Evolutionary conservation across 2,888 invertebrate genomes (phyloP).

Genomic region (Orthosia cruda): DNA sequence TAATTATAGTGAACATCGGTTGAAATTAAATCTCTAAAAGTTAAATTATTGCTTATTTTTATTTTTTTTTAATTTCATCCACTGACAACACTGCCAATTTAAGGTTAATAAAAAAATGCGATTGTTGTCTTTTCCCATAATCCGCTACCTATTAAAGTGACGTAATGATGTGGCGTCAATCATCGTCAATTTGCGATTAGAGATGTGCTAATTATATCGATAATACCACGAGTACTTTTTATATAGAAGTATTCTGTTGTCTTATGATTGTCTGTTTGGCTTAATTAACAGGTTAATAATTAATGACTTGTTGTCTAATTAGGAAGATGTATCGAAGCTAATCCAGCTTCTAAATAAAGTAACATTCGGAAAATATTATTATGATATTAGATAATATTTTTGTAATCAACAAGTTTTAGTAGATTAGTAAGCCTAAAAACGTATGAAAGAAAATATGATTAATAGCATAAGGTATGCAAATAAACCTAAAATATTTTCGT

Average conservation of each 20-base stretch:
- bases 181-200: constrained; percentile 40
- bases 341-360: not conserved
- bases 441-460: not conserved
- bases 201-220: constrained; percentile 40
- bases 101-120: constrained; percentile 19
- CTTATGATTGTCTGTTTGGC: not conserved
- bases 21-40: too few relatives aligned
- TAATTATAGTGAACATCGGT: too few relatives aligned
- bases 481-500: too few relatives aligned
- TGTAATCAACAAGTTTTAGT: not conserved
- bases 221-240: constrained; percentile 17
- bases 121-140: constrained; percentile 55
- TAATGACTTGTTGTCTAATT: not conserved
- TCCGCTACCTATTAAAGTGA: constrained; percentile 37
- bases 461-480: not conserved
- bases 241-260: constrained; percentile 7
- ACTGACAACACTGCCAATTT: constrained; percentile 25
- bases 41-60: too few relatives aligned
- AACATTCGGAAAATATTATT: not conserved
- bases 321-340: not conserved
- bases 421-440: not conserved
- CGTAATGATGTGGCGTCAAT: constrained; percentile 44
- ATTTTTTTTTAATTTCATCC: not conserved
- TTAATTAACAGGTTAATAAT: not conserved
- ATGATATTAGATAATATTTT: constrained; percentile 1